Percentiles rank a stretch among this genome's conserved stretches.
Evolutionary conservation across 2,113 vertebrate genomes (phyloP).

Genomic region (Tricholaema leucomelas): DNA sequence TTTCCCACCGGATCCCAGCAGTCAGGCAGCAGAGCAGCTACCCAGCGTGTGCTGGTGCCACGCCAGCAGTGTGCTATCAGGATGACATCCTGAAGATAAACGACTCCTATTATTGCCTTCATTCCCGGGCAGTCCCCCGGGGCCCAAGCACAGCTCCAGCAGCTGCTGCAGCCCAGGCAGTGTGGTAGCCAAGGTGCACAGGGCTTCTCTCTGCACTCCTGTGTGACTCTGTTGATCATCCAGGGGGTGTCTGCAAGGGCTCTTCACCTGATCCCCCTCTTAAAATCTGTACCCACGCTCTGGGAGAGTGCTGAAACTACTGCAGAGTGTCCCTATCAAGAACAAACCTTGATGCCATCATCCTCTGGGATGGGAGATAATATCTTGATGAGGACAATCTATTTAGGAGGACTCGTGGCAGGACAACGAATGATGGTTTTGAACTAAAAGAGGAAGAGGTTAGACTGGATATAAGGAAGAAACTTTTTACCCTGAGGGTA

Average conservation of each 20-base stretch:
- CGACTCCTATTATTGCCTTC: not conserved
- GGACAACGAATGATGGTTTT: not conserved
- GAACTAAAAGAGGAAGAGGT: not conserved
- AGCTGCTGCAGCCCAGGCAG: not conserved
- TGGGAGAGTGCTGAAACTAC: not conserved
- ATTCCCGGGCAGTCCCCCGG: not conserved
- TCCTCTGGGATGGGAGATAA: not conserved
- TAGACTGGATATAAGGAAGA: not conserved
- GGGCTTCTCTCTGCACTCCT: not conserved
- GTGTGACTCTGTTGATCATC: accelerated
- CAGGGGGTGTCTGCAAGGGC: not conserved
- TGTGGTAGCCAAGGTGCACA: accelerated
- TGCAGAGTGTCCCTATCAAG: too few relatives aligned
- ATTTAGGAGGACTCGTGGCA: not conserved
- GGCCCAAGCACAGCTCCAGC: not conserved
- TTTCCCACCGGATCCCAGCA: not conserved
- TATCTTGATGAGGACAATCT: not conserved
- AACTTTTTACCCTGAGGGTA: too few relatives aligned
- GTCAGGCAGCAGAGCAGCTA: accelerated
- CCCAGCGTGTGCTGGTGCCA: accelerated
- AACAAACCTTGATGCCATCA: accelerated
- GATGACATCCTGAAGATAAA: conserved; percentile 18
- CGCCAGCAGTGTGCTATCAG: not conserved
- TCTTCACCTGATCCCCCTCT: not conserved
- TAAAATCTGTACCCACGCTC: accelerated